Evolutionary conservation across 1,140 invertebrate genomes (phyloP).

Genomic region (Andrena cerasifolii): DNA sequence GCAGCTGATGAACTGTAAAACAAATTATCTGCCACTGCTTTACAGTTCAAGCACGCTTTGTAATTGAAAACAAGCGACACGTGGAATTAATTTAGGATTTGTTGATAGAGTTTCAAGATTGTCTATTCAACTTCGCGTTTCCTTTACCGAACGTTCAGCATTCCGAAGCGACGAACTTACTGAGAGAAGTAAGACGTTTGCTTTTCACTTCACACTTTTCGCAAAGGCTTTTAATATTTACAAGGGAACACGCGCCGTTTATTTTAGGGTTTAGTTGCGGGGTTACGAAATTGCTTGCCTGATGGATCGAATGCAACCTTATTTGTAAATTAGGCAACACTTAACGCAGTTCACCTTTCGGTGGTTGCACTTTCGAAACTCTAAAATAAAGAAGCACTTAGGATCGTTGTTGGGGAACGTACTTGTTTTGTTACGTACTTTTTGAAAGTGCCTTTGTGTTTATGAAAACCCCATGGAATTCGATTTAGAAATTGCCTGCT

Average conservation of each 20-base stretch:
- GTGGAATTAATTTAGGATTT: not conserved
- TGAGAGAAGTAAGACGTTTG: not conserved
- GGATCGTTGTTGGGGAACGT: too few relatives aligned
- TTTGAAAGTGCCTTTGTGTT: too few relatives aligned
- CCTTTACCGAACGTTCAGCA: too few relatives aligned
- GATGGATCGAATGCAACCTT: too few relatives aligned
- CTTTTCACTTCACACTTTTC: not conserved
- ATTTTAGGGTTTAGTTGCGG: not conserved
- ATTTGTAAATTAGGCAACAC: too few relatives aligned
- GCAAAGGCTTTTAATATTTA: not conserved
- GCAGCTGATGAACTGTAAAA: not conserved
- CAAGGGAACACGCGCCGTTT: not conserved
- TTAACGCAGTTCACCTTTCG: too few relatives aligned
- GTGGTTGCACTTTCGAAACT: too few relatives aligned
- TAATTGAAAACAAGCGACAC: not conserved
- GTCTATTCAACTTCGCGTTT: not conserved
- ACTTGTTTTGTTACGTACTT: too few relatives aligned
- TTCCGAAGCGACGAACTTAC: too few relatives aligned
- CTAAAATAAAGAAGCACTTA: too few relatives aligned
- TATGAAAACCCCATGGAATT: too few relatives aligned
- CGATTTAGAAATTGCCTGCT: too few relatives aligned
- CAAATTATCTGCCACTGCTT: not conserved
- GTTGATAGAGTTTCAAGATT: not conserved
- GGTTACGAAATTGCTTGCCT: not conserved
- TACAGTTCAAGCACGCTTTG: not conserved